Evolutionary conservation across 2,113 vertebrate species (phyloP), one percentile per base, ranked within the genome.

Genomic region (Ctenomys sociabilis): DNA sequence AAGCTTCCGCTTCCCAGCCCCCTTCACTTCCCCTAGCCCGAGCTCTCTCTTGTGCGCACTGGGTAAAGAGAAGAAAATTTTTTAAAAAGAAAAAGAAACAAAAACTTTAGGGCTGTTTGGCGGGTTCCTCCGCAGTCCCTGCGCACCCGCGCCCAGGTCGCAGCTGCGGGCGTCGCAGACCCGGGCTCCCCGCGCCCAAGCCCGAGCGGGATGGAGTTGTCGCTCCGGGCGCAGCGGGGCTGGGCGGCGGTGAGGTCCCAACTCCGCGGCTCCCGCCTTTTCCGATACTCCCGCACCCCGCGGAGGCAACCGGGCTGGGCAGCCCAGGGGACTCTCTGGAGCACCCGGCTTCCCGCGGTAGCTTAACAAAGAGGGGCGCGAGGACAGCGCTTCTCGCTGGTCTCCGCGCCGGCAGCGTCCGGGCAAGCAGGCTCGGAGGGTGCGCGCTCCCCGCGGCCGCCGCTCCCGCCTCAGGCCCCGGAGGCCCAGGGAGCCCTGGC

Each of bases 321-420:
- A 61, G 84, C 66, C 45, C 70, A 3, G 12, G 84, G 80, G 49
- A 83, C 66, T 64, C 86, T 64, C 43, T 9, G 14, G 43, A 49
- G 83, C 68, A 37, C 91, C 75, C 40, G 30, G 84, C 64, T 83
- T 70, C 87, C 37, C 40, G 77, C 45, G 3, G 28, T 10, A 3
- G 78, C 82, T 84, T 91, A 97, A 98, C 96, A 98, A 98, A 97
- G 97, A 92, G 77, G 43, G 52, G 81, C 63, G 93, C 81, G 43
- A 88, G 24, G 40, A 59, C 63, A 83, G 89, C 75, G 89, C 93
- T 94, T 93, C 94, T 85, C 43, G 94, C 90, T 28, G 92, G 70
- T 66, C 90, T 57, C 30, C 54, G n/a, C 83, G 84, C 91, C 61
- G 32, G 28, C 96, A 5, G 90, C 87, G 87, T 84, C 61, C 0